phyloP scores from a whole-genome alignment of 2,888 invertebrate genomes.

The Belgica antarctica region DNA sequence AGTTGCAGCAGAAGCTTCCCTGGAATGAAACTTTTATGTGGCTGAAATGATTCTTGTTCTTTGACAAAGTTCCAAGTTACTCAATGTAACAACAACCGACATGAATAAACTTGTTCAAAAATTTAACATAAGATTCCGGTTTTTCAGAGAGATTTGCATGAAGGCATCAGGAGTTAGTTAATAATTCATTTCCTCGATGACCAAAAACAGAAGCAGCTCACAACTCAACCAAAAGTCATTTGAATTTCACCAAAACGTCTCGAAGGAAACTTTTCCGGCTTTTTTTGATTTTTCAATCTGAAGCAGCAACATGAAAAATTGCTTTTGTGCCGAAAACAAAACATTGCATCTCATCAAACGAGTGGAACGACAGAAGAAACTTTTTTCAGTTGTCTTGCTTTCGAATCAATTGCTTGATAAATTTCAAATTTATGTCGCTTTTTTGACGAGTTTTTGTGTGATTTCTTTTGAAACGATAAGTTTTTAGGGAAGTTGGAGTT shows the following conservation, averaged over 20 bases:
- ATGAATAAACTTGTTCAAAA: background rate
- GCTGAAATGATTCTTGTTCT: background rate
- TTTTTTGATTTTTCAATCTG: background rate
- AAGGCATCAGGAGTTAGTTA: background rate
- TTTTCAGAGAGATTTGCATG: background rate
- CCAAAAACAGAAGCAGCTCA: conserved; percentile 4
- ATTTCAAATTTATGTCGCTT: background rate
- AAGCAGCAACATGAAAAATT: conserved; percentile 22
- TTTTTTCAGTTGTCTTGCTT: background rate
- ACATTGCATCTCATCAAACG: background rate
- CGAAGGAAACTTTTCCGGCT: background rate
- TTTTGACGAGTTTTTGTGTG: background rate
- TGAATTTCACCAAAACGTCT: background rate
- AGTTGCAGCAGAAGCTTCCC: background rate
- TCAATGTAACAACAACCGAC: background rate
- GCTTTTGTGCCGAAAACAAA: conserved; percentile 3
- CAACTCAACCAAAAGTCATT: background rate
- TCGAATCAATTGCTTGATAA: background rate
- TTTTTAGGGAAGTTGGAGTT: no score
- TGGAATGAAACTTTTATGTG: background rate
- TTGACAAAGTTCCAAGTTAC: background rate
- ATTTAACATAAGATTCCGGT: background rate
- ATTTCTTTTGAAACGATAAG: no score
- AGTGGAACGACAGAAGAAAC: background rate
- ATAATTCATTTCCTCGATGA: conserved; percentile 18